Evolutionary conservation across 35 echinoderm and acorn worm genomes (phyloP), one percentile per base, ranked within the genome.

Genomic region (Ptychodera flava): DNA sequence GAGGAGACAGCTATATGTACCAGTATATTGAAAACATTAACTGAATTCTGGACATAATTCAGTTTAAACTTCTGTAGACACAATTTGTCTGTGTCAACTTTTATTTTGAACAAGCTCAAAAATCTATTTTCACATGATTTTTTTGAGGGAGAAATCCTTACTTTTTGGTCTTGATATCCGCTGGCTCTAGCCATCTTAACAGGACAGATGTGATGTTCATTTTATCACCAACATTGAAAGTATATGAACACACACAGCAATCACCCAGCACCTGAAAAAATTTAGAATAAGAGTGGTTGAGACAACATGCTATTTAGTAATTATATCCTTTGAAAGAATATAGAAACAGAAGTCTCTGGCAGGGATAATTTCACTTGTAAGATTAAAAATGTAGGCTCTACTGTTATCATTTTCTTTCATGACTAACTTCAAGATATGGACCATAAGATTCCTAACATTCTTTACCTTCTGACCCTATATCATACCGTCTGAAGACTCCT

Each of bases 251-350:
- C 1, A 30, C 35, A 31, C 82, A 83, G 35, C 82, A 83, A 36
- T 83, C 30, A 83, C 82, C 82, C 35, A 83, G 82, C 12, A 83
- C 82, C 82, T 83, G 35, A 31, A 82, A 82, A 33, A 31, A 1
- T 33, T 31, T 22, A 82, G 34, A 79, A 1, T 30, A 79, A 77
- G 75, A 77, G n/a, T 15, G 15, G 75, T 15, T 15, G 75, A n/a
- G 75, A 77, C 15, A 77, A 77, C 15, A 77, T n/a, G n/a, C n/a
- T 15, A 77, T n/a, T 15, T 15, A 77, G 75, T n/a, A 77, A n/a
- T 15, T 15, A 77, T n/a, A 15, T 77, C n/a, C 78, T 32, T 28
- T 10, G 29, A 30, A 79, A 30, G 33, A 28, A 30, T 79, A 28
- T 28, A 79, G n/a, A 30, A 30, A 10, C 29, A 32, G 28, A 32